A percentile compares a stretch with the other conserved stretches of the same genome.
phyloP scores from a whole-genome alignment of 2,113 vertebrate species.

The Sinosuthora webbiana region DNA sequence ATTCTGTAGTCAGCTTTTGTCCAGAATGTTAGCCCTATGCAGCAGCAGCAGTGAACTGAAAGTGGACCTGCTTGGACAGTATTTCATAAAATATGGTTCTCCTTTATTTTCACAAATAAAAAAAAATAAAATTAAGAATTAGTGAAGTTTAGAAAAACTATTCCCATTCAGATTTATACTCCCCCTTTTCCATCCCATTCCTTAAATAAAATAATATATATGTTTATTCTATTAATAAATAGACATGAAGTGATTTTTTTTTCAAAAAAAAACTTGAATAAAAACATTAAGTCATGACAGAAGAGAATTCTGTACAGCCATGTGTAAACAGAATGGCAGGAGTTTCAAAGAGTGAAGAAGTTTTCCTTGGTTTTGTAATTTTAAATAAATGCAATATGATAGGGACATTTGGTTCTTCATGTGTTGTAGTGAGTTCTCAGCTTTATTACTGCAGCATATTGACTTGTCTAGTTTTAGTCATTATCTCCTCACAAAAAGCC shows the following conservation, averaged over 20 bases:
- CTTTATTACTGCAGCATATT: background rate
- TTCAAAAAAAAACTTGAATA: background rate
- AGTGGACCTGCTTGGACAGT: background rate
- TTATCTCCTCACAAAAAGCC: background rate
- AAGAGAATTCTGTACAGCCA: background rate
- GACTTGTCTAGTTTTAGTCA: background rate
- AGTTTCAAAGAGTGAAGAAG: background rate
- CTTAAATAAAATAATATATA: background rate
- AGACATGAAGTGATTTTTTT: background rate
- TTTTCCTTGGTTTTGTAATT: background rate
- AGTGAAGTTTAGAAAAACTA: background rate
- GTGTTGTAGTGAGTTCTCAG: background rate
- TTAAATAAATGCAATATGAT: background rate
- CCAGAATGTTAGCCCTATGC: background rate
- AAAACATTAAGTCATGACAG: background rate
- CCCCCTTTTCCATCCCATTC: background rate
- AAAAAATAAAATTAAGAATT: background rate
- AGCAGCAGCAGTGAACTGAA: background rate
- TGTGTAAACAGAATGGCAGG: background rate
- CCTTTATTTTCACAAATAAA: background rate
- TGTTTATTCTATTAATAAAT: background rate
- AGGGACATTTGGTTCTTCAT: background rate
- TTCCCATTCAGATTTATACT: background rate
- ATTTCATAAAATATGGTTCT: background rate
- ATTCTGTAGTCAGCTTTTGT: background rate